A percentile compares a stretch with the other conserved stretches of the same genome.
phyloP scores from a whole-genome alignment of 2,113 vertebrate genomes.

The Castor canadensis region DNA sequence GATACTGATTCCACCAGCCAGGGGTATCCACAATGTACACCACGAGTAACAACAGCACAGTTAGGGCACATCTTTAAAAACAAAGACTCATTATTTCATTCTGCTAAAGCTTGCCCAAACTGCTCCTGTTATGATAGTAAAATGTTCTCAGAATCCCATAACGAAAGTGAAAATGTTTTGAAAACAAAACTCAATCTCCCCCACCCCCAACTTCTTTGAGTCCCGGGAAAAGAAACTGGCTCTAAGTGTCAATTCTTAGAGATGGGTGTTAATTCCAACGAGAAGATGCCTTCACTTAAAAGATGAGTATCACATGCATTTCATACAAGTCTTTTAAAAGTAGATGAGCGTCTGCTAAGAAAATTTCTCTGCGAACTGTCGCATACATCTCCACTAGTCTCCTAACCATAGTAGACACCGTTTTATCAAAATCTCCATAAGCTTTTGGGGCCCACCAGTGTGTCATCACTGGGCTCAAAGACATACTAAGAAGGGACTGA shows the following conservation, averaged over 20 bases:
- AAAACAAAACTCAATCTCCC: neutral
- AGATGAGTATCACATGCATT: neutral
- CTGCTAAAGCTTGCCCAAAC: neutral
- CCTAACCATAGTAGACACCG: neutral
- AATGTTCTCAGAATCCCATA: constrained; percentile 11
- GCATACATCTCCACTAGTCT: neutral
- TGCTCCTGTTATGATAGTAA: neutral
- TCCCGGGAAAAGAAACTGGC: neutral
- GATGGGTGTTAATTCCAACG: neutral
- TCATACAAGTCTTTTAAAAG: neutral
- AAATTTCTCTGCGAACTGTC: neutral
- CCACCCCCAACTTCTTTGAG: neutral
- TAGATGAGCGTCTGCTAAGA: neutral
- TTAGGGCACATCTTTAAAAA: neutral
- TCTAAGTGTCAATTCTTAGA: neutral
- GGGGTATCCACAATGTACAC: neutral
- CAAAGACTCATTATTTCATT: neutral
- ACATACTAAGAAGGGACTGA: neutral
- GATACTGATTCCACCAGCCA: neutral
- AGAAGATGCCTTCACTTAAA: neutral
- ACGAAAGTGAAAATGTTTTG: constrained; percentile 68
- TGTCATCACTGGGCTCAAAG: neutral
- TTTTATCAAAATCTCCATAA: neutral
- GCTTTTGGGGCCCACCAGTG: neutral
- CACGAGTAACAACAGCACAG: too few relatives aligned